Conservation (phyloP, 2,797 vertebrate species). For the Acestrorhynchus altus region DNA sequence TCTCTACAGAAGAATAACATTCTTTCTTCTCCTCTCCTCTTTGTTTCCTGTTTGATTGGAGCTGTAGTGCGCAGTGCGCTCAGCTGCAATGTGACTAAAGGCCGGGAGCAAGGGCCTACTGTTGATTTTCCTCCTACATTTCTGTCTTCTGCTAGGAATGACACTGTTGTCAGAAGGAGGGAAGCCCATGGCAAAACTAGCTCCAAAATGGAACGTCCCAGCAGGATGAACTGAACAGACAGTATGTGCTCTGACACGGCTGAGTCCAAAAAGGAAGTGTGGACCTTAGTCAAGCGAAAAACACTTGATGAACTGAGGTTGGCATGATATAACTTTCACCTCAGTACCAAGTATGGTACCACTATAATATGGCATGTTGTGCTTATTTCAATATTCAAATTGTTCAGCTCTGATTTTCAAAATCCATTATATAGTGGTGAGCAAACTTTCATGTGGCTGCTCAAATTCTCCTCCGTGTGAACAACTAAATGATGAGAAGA, state of each 20-base stretch:
- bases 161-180: background rate
- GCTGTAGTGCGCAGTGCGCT: background rate
- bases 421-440: too few species aligned
- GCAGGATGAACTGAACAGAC: background rate
- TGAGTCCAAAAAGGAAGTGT: background rate
- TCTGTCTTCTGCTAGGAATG: background rate
- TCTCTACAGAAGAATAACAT: background rate
- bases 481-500: too few species aligned
- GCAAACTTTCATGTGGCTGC: too few species aligned
- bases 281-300: background rate
- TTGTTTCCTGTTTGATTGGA: background rate
- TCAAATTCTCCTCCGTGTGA: too few species aligned
- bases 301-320: too few species aligned
- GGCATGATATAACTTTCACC: too few species aligned
- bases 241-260: background rate
- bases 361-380: too few species aligned
- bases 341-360: background rate
- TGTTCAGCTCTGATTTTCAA: too few species aligned
- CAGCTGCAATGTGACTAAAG: background rate
- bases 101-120: background rate
- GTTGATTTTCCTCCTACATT: background rate
- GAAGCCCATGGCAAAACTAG: constrained; percentile 10
- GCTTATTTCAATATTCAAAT: too few species aligned
- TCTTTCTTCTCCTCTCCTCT: background rate
- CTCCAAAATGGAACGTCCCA: background rate